These are phyloP conservation scores for Melanotaenia nigrans DNA, from an alignment of 2,797 vertebrate species.

Conservation along the genomic window DNA sequence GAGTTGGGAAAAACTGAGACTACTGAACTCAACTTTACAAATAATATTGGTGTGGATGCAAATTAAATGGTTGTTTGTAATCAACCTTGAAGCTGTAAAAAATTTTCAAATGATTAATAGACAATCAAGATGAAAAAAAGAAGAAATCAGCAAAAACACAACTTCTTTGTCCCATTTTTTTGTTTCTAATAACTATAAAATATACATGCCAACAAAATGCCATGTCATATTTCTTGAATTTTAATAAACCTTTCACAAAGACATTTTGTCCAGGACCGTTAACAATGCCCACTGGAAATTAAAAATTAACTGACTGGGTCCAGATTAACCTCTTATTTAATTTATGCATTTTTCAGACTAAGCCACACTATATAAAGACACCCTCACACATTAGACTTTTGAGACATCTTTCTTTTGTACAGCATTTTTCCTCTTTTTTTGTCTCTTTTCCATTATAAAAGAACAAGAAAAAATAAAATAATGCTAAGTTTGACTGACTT, in stretches of 20 bases:
- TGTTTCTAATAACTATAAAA: neutral
- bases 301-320: neutral
- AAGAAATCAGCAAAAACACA: neutral
- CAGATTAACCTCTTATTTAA: neutral
- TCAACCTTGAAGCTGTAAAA: neutral
- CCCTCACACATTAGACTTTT: neutral
- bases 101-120: neutral
- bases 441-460: too few species aligned
- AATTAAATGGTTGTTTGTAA: neutral
- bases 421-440: too few species aligned
- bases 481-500: too few species aligned
- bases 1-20: conserved; percentile 35
- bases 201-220: neutral
- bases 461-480: too few species aligned
- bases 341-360: neutral
- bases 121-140: neutral
- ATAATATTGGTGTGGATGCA: conserved; percentile 16
- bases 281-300: neutral
- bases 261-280: neutral
- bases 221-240: neutral
- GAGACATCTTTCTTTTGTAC: too few species aligned
- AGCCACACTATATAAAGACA: neutral
- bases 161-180: neutral
- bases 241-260: neutral
- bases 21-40: neutral